Percentiles rank a stretch among this genome's conserved stretches.
phyloP scores from a whole-genome alignment of 2,888 invertebrate species.

The Esperia sulphurella region DNA sequence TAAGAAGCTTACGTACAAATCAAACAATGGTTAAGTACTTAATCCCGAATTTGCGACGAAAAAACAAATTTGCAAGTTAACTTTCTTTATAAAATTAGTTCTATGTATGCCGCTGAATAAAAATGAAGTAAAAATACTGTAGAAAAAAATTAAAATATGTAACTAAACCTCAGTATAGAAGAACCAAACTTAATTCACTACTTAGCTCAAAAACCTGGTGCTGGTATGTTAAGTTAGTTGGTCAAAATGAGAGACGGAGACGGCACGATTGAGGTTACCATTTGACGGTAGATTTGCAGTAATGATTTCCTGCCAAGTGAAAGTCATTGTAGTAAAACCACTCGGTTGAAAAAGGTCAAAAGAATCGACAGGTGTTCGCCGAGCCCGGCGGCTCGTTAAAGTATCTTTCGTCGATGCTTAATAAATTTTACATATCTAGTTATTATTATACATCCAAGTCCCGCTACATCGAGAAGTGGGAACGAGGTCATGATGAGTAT shows the following conservation, averaged over 20 bases:
- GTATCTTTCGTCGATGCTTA: not conserved
- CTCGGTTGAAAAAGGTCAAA: not conserved
- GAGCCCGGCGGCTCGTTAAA: not conserved
- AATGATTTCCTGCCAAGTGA: not conserved
- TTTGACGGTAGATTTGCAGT: not conserved
- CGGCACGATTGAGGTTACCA: not conserved
- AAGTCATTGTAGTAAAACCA: slow-evolving; percentile 1
- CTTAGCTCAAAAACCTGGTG: too few relatives aligned
- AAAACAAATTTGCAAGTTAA: too few relatives aligned
- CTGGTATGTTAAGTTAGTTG: too few relatives aligned
- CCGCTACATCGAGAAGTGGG: not conserved
- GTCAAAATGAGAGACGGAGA: not conserved
- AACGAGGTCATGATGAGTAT: not conserved
- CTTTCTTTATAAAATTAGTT: too few relatives aligned
- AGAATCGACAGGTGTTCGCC: slow-evolving; percentile 1
- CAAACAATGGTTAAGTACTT: too few relatives aligned
- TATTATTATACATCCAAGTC: not conserved
- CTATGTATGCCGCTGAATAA: too few relatives aligned
- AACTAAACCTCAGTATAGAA: too few relatives aligned
- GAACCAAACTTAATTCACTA: too few relatives aligned
- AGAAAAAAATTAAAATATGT: too few relatives aligned
- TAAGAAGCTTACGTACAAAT: too few relatives aligned
- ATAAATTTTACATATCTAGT: not conserved
- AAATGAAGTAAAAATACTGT: too few relatives aligned
- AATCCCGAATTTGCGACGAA: too few relatives aligned